Evolutionary conservation across 2,113 vertebrate species (phyloP).

Genomic region (Speoplatyrhinus poulsoni): DNA sequence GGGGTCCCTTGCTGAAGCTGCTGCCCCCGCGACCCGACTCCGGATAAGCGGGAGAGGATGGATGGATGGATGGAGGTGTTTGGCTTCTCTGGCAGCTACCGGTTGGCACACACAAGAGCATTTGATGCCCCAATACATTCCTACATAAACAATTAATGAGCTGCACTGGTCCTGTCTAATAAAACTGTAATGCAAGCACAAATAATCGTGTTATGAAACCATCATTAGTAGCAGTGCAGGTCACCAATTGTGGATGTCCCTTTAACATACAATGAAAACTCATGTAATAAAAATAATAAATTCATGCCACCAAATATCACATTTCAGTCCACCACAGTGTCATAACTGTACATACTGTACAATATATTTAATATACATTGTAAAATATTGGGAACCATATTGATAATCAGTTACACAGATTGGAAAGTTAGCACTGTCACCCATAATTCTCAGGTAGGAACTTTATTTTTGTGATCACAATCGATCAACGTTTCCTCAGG

Average conservation of each 20-base stretch:
- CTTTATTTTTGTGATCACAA: conserved; percentile 2
- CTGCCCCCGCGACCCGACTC: no score
- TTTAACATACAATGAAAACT: neutral
- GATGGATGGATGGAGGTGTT: no score
- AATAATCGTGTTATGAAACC: no score
- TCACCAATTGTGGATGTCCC: neutral
- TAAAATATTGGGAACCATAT: conserved; percentile 10
- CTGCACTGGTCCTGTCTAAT: neutral
- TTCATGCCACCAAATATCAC: conserved; percentile 29
- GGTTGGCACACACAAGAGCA: neutral
- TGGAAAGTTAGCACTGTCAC: conserved; percentile 48
- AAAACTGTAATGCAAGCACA: neutral
- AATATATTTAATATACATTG: neutral
- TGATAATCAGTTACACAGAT: conserved; percentile 31
- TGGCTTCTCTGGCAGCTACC: no score
- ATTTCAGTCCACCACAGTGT: neutral
- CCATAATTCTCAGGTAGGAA: conserved; percentile 51
- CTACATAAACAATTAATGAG: neutral
- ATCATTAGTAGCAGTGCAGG: neutral
- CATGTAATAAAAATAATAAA: no score
- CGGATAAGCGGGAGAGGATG: no score
- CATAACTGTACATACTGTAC: neutral
- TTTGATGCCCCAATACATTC: conserved; percentile 10
- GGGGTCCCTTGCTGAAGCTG: no score
- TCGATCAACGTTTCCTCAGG: conserved; percentile 65